Evolutionary conservation across 2,888 invertebrate genomes (phyloP).

Genomic region (Dicyrtoma fusca): DNA sequence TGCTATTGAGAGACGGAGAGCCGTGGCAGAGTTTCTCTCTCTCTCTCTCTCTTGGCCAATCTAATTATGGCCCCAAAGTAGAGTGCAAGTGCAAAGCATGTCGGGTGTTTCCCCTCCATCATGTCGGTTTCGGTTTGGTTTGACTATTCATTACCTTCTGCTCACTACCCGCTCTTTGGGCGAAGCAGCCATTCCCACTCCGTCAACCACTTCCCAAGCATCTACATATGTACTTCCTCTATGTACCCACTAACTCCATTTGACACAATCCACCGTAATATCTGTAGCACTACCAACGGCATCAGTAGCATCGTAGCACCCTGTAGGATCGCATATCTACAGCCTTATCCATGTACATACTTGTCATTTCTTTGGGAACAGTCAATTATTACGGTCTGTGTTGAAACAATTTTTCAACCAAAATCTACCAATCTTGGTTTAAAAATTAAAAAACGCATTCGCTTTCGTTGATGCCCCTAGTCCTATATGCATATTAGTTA

Average conservation of each 20-base stretch:
- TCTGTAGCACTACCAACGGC: neutral
- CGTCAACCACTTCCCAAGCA: neutral
- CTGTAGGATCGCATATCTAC: no score
- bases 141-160: slow-evolving; percentile 36
- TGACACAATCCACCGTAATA: neutral
- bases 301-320: neutral
- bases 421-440: no score
- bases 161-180: neutral
- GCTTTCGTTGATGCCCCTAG: no score
- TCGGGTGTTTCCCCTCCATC: slow-evolving; percentile 29
- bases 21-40: neutral
- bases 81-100: neutral
- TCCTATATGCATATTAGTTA: no score
- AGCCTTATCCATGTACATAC: no score
- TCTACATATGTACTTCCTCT: neutral
- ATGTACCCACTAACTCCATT: neutral
- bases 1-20: neutral
- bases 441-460: no score
- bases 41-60: slow-evolving; percentile 12
- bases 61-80: slow-evolving; percentile 28
- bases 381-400: no score
- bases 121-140: slow-evolving; percentile 37
- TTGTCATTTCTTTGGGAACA: no score
- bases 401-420: no score
- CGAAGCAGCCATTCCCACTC: neutral